Base-by-base conservation (phyloP, 2,113 vertebrate species). In the Macrotis lagotis region DNA sequence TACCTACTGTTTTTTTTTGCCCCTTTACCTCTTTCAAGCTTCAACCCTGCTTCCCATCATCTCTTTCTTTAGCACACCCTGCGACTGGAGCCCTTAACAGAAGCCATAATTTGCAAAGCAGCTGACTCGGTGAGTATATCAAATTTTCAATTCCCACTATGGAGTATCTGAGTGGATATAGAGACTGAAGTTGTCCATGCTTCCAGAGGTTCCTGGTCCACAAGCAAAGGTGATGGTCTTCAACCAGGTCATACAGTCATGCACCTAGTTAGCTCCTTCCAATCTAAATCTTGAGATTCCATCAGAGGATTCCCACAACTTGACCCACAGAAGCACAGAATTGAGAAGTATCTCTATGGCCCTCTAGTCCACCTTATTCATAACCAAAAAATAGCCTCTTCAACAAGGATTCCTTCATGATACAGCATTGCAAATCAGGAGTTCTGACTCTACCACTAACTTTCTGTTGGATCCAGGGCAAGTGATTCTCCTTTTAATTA, bases 31-130 rank as follows among this genome's bases (percentile, higher is more conserved):
- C 37, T 74, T 74, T 16, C 37, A 74, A 74, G 12, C 14, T 16
- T 74, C 37, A 74, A 44, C 37, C n/a, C 66, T 44, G 66, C 37
- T 74, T 74, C n/a, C 91, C 89, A 51, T 3, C n/a, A 90, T 66
- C 51, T 92, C 2, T 95, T 37, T 49, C 88, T 8, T 3, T 66
- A 52, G 11, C 96, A 99, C 99, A 98, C 98, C 97, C 99, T 99
- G 0, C 99, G 98, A 95, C 96, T 99, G 98, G 99, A 99, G 98
- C 99, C 99, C 0, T 98, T 99, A 90, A 99, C 98, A 52, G 99
- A 99, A 92, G 99, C 99, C 51, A 97, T 97, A 0, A 91, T 99
- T 95, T 96, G 99, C 96, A 98, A 98, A 97, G 98, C 98, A 6
- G 98, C 98, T 94, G 98, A 99, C 89, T 99, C 98, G 91, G 99